Conservation (phyloP, 2,888 invertebrate species). For the Trichopoda pennipes region DNA sequence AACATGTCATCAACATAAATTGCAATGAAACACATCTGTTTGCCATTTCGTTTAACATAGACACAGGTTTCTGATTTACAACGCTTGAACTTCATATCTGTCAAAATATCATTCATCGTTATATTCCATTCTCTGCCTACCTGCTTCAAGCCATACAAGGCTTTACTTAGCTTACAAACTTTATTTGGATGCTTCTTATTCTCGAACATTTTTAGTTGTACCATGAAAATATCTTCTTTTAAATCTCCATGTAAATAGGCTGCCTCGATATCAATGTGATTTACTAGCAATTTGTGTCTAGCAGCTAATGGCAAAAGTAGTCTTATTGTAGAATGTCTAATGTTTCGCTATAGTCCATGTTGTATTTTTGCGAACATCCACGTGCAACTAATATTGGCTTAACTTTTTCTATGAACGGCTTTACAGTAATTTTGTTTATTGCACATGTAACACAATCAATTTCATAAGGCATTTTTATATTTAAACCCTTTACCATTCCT, state of each 20-base stretch:
- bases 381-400: slow-evolving; percentile 67
- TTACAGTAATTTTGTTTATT: slow-evolving; percentile 41
- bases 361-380: slow-evolving; percentile 69
- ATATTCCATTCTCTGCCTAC: slow-evolving; percentile 7
- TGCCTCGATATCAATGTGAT: slow-evolving; percentile 1
- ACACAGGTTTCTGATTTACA: slow-evolving; percentile 33
- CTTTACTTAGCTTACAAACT: slow-evolving; percentile 47
- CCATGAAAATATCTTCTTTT: slow-evolving; percentile 61
- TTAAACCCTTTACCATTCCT: slow-evolving; percentile 44
- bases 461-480: not conserved
- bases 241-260: slow-evolving; percentile 58
- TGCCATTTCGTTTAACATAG: slow-evolving; percentile 3
- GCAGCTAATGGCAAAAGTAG: slow-evolving; percentile 42
- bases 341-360: slow-evolving; percentile 35
- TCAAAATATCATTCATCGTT: not conserved
- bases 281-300: slow-evolving; percentile 5
- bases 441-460: slow-evolving; percentile 52
- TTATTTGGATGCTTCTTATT: slow-evolving; percentile 47
- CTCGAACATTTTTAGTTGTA: not conserved
- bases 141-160: slow-evolving; percentile 21
- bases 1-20: too few relatives aligned
- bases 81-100: not conserved
- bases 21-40: slow-evolving; percentile 9
- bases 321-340: slow-evolving; percentile 19
- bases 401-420: slow-evolving; percentile 32